Percentiles rank a stretch among this genome's conserved stretches.
These are phyloP conservation scores for Mayetiola destructor DNA, from an alignment of 2,888 invertebrate genomes.

Conservation along the genomic window DNA sequence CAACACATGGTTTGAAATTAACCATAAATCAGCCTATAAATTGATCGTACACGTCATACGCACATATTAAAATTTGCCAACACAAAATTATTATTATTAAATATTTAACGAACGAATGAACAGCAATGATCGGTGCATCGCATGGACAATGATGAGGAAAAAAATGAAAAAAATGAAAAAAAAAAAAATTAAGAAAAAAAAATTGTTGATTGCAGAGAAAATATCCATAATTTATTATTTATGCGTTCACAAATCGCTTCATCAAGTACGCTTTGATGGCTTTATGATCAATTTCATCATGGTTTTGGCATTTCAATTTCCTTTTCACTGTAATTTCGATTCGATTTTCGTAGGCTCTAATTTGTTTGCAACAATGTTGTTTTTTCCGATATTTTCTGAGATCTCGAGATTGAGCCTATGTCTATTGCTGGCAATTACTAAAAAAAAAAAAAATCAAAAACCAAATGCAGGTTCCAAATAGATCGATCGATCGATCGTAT, in stretches of 20 bases:
- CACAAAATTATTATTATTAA: constrained; percentile 9
- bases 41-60: constrained; percentile 7
- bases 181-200: too few relatives aligned
- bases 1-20: too few relatives aligned
- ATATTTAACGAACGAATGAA: not conserved
- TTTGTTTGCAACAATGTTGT: not conserved
- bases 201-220: not conserved
- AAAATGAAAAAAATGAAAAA: too few relatives aligned
- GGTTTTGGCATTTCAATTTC: constrained; percentile 7
- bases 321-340: too few relatives aligned
- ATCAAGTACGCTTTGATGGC: constrained; percentile 10
- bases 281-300: constrained; percentile 9
- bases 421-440: too few relatives aligned
- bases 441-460: too few relatives aligned
- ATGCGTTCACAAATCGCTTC: constrained; percentile 11
- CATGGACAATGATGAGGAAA: too few relatives aligned
- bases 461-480: too few relatives aligned
- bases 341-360: not conserved
- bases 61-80: constrained; percentile 12
- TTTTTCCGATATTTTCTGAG: too few relatives aligned
- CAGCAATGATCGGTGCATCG: not conserved
- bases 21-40: constrained; percentile 10
- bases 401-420: too few relatives aligned
- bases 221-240: constrained; percentile 7
- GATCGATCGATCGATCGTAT: too few relatives aligned